Conservation (phyloP, 2,113 vertebrate genomes). For the Micronycteris hirsuta region DNA sequence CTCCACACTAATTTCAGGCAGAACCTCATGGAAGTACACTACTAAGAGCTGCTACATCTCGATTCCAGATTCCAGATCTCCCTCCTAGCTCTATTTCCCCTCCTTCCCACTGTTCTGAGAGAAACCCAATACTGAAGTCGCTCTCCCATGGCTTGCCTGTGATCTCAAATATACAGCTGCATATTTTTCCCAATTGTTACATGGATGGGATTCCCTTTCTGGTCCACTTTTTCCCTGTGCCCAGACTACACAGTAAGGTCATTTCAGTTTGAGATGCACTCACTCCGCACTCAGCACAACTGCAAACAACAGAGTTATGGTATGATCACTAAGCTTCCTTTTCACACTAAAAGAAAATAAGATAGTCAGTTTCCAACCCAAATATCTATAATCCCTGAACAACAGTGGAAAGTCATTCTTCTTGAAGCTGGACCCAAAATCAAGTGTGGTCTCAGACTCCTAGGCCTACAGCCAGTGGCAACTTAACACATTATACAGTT, state of each 20-base stretch:
- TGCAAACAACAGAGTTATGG: conserved; percentile 21
- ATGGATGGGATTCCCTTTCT: background rate
- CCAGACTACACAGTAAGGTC: conserved; percentile 2
- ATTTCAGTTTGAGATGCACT: conserved; percentile 21
- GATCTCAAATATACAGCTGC: conserved; percentile 3
- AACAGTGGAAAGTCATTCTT: conserved; percentile 49
- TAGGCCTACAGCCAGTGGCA: conserved; percentile 52
- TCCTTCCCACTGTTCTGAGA: background rate
- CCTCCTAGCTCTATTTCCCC: background rate
- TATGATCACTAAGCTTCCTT: conserved; percentile 28
- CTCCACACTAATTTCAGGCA: background rate
- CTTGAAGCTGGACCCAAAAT: conserved; percentile 38
- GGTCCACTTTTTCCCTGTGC: conserved; percentile 19
- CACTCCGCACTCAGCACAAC: background rate
- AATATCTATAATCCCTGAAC: conserved; percentile 43
- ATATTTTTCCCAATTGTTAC: background rate
- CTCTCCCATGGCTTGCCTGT: background rate
- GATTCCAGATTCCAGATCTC: background rate
- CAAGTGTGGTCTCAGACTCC: conserved; percentile 37
- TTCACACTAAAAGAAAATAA: conserved; percentile 27
- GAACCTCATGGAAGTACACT: background rate
- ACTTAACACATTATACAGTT: conserved; percentile 44
- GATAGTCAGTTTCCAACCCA: conserved; percentile 41
- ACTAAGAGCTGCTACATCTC: background rate
- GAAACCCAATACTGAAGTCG: background rate